phyloP scores from a whole-genome alignment of 2,113 vertebrate genomes.

The Ifrita kowaldi region DNA sequence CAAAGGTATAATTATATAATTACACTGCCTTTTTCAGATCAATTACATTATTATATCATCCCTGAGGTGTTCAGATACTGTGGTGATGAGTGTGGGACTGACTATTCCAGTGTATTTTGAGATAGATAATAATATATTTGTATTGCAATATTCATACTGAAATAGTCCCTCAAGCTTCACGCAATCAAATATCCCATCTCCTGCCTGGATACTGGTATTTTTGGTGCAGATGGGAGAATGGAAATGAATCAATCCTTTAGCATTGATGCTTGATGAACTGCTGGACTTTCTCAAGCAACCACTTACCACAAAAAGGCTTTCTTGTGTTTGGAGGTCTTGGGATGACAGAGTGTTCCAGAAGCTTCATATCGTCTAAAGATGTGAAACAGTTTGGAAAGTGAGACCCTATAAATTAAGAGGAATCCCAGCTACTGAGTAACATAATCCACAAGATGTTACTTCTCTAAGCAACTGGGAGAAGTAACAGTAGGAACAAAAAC shows the following conservation, averaged over 20 bases:
- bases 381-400: neutral
- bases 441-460: neutral
- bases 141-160: neutral
- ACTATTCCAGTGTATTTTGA: neutral
- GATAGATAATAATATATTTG: constrained; percentile 11
- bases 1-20: constrained; percentile 53
- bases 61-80: constrained; percentile 20
- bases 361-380: neutral
- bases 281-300: neutral
- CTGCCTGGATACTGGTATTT: neutral
- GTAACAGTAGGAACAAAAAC: neutral
- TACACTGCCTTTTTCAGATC: constrained; percentile 13
- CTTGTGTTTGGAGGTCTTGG: neutral
- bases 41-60: constrained; percentile 31
- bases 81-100: neutral
- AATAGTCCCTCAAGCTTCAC: neutral
- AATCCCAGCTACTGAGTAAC: neutral
- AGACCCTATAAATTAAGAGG: accelerated
- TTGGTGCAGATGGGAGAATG: neutral
- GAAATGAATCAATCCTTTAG: neutral
- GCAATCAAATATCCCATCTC: neutral
- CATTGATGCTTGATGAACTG: neutral
- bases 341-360: neutral
- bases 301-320: neutral
- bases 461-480: neutral